These are phyloP conservation scores for Napeogenes inachia DNA, from an alignment of 2,888 invertebrate genomes.

Conservation along the genomic window DNA sequence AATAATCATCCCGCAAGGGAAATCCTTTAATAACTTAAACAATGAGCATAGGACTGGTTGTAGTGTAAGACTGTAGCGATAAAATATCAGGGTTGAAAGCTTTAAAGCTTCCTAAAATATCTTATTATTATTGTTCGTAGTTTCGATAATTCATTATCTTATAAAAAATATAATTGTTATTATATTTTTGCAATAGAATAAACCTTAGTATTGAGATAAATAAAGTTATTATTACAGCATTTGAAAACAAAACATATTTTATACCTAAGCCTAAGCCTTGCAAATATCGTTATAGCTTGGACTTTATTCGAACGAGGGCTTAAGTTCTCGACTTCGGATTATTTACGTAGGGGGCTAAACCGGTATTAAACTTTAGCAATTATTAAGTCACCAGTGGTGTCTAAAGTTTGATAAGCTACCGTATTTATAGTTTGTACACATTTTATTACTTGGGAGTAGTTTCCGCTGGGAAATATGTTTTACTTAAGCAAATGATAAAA, in stretches of 20 bases:
- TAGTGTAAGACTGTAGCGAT: background rate
- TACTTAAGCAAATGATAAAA: too few relatives aligned
- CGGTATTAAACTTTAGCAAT: constrained; percentile 38
- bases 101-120: too few relatives aligned
- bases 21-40: constrained; percentile 19
- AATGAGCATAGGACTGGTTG: constrained; percentile 15
- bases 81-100: constrained; percentile 5
- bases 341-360: constrained; percentile 29
- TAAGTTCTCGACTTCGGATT: constrained; percentile 19
- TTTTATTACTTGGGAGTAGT: constrained; percentile 1
- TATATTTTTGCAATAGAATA: too few relatives aligned
- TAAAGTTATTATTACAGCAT: too few relatives aligned
- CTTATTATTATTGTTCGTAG: too few relatives aligned
- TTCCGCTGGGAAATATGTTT: background rate
- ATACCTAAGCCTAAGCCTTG: background rate
- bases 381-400: constrained; percentile 37
- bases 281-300: constrained; percentile 5
- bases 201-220: too few relatives aligned
- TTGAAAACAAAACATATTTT: background rate
- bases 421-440: constrained; percentile 31
- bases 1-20: constrained; percentile 15
- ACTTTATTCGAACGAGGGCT: constrained; percentile 7
- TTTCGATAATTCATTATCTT: too few relatives aligned
- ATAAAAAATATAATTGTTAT: too few relatives aligned
- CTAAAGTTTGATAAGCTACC: constrained; percentile 34